Evolutionary conservation across 2,888 invertebrate genomes (phyloP), one percentile per base, ranked within the genome.

Genomic region (Biston betularia): DNA sequence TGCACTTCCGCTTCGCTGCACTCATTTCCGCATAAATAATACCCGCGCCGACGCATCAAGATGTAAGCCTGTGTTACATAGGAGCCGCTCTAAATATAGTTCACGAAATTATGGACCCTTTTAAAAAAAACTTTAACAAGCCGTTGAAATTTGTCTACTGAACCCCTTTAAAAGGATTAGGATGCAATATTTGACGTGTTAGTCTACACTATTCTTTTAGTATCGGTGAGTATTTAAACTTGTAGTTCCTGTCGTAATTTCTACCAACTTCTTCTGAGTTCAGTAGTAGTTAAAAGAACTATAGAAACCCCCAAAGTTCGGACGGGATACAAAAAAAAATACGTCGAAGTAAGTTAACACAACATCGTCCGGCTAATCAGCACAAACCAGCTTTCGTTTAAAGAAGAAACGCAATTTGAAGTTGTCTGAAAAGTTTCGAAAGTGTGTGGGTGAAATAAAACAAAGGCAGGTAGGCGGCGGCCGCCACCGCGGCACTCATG

Each of bases 1-100:
- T 89, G 86, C 90, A 89, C 89, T 91, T 92, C 92, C 92, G 88
- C 89, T 82, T 89, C 89, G 83, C 90, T 89, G 88, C 91, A 89
- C 89, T 92, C 88, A 91, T 92, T 92, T 92, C 89, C 89, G 91
- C 87, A 91, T 90, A 92, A 92, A 90, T 86, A 90, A 83, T 86
- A 85, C 84, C 82, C 84, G 82, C 83, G 82, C 83, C 77, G 75
- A 75, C 72, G 78, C 85, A 88, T 87, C 85, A 88, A 90, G 84
- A 90, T 83, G 78, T 81, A 84, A 81, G 79, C 83, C 78, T 83
- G 75, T 70, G 70, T 49, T 48, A 48, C 45, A 42, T 42, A 34
- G 45, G 53, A 12, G n/a, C 24, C 24, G 35, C 35, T 52, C 44
- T 49, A 62, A 55, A 55, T 55, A 54, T 45, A 53, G 48, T 35